A percentile compares a stretch with the other conserved stretches of the same genome.
phyloP scores from a whole-genome alignment of 2,113 vertebrate species.

The Notarius lentiginosus region DNA sequence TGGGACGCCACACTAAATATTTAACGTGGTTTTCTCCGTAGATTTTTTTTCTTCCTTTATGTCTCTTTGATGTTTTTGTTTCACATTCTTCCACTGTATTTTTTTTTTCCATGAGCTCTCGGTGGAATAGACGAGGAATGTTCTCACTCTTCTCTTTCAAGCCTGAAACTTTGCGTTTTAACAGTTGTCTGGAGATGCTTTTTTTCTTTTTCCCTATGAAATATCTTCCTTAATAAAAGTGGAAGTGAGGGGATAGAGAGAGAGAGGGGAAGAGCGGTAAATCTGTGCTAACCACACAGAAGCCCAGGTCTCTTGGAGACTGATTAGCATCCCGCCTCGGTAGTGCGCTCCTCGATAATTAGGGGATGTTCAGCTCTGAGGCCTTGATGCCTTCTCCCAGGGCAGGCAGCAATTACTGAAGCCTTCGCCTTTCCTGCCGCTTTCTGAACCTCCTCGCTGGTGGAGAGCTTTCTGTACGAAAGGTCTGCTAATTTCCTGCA shows the following conservation, averaged over 20 bases:
- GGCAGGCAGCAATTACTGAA: conserved; percentile 84
- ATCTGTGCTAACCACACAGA: conserved; percentile 89
- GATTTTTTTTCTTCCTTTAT: conserved; percentile 68
- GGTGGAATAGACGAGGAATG: conserved; percentile 81
- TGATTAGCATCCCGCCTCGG: conserved; percentile 91
- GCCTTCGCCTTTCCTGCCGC: conserved; percentile 68
- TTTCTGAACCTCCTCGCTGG: conserved; percentile 73
- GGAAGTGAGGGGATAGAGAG: conserved; percentile 71
- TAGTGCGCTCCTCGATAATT: conserved; percentile 82
- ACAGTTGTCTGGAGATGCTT: conserved; percentile 89
- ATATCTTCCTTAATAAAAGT: conserved; percentile 96
- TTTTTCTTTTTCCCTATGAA: conserved; percentile 80
- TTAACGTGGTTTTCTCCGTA: conserved; percentile 75
- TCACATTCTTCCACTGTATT: conserved; percentile 73
- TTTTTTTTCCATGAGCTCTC: conserved; percentile 66
- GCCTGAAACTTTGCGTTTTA: conserved; percentile 93
- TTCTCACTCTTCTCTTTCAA: conserved; percentile 87
- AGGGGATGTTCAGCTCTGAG: conserved; percentile 79
- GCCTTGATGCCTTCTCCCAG: conserved; percentile 88
- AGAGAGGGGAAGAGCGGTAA: conserved; percentile 79
- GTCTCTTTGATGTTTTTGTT: conserved; percentile 88
- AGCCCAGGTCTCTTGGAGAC: conserved; percentile 90
- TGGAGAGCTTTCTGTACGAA: conserved; percentile 77
- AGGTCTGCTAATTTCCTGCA: conserved; percentile 82
- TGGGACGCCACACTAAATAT: conserved; percentile 81